Base-by-base conservation (phyloP, 2,113 vertebrate species). In the Euleptes europaea region DNA sequence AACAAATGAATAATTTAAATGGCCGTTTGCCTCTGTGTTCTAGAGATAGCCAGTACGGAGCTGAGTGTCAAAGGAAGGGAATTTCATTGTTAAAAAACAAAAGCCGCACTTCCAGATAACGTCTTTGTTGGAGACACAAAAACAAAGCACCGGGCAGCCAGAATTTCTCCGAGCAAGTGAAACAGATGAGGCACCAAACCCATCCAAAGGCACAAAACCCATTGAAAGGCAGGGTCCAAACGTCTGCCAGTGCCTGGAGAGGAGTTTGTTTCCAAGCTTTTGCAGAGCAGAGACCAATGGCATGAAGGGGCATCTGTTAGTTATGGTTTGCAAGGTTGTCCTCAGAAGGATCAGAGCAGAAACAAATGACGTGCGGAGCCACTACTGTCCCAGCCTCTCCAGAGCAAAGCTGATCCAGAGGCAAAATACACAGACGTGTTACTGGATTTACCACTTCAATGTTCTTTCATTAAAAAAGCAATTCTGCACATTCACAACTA, bases 141-240 rank as follows among this genome's bases (percentile, higher is more conserved):
- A 33, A 49, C 72, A 74, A 88, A 92, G 84, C 81, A 70, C 76
- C 86, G 83, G 79, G 73, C 17, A 44, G 91, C 3, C 28, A 35
- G 21, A 72, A 86, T 91, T 93, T 93, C 91, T 90, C 35, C 35
- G 31, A 86, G 86, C 90, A 90, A 95, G 12, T 90, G 0, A 0
- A 33, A 78, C 83, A 54, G 28, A 2, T 15, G 84, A n/a, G 82
- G 74, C 63, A 4, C 13, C 67, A 44, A 51, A 44, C 44, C n/a
- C 51, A 35, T 69, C n/a, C n/a, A n/a, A n/a, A n/a, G 82, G 74
- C 63, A 4, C 13, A 71, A 44, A 51, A 44, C 44, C n/a, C 51
- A 35, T 69, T 38, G 60, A 63, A 86, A 69, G 60, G 44, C 23
- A 2, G 74, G 47, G 8, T 33, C 23, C 57, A 57, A 76, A 88